A percentile compares a stretch with the other conserved stretches of the same genome.
Evolutionary conservation across 2,797 vertebrate species (phyloP).

Genomic region (Apogon talboti): DNA sequence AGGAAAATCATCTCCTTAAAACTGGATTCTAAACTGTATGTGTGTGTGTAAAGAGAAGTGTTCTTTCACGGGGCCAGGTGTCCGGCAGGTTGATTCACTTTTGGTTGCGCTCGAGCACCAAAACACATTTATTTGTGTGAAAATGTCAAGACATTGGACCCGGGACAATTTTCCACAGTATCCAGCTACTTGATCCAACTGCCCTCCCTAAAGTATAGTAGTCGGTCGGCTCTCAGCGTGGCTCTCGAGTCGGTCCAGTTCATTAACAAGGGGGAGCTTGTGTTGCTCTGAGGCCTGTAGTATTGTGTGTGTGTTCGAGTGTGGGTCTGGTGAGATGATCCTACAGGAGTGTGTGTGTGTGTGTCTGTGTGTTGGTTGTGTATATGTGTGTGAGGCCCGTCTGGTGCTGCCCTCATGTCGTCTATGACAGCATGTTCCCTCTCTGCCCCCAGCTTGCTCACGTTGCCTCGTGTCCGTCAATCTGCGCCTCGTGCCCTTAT

Average conservation of each 20-base stretch:
- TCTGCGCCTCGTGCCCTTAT: slow-evolving; percentile 51
- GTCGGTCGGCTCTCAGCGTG: slow-evolving; percentile 43
- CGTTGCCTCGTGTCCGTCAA: slow-evolving; percentile 61
- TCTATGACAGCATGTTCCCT: slow-evolving; percentile 78
- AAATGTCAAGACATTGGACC: slow-evolving; percentile 28
- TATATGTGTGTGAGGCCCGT: slow-evolving; percentile 47
- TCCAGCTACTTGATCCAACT: slow-evolving; percentile 62
- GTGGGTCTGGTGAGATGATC: slow-evolving; percentile 27
- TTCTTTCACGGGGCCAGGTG: neutral
- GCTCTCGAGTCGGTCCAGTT: slow-evolving; percentile 51
- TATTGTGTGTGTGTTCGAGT: slow-evolving; percentile 33
- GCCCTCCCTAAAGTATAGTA: slow-evolving; percentile 52
- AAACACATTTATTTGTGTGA: slow-evolving; percentile 28
- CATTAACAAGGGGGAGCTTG: slow-evolving; percentile 51
- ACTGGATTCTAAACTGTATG: neutral
- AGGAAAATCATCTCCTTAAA: too few relatives aligned
- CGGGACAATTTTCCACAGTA: slow-evolving; percentile 35
- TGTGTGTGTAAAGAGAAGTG: neutral
- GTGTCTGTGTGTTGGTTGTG: slow-evolving; percentile 24
- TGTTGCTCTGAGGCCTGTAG: slow-evolving; percentile 41
- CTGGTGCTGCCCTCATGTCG: slow-evolving; percentile 72
- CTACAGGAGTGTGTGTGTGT: slow-evolving; percentile 30
- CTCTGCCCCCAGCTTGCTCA: slow-evolving; percentile 65
- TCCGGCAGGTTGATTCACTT: neutral
- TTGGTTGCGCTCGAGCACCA: neutral